A percentile compares a stretch with the other conserved stretches of the same genome.
Evolutionary conservation across 92 coral and sea anemone species (phyloP).

Genomic region (Actinostola sp.): DNA sequence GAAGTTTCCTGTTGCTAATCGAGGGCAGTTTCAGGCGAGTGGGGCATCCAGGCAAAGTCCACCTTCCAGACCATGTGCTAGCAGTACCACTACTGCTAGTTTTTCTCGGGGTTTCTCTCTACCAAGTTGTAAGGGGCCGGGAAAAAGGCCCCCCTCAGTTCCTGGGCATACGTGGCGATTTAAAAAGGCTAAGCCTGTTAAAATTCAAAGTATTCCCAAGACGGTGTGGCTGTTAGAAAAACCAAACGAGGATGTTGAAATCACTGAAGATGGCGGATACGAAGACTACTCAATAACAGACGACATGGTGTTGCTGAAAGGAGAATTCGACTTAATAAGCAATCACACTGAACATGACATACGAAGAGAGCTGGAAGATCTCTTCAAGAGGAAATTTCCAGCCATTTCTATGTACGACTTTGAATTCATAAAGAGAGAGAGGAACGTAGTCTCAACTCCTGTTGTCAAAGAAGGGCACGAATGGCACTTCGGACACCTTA

Average conservation of each 20-base stretch:
- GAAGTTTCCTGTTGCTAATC: too few relatives aligned
- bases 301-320: constrained; percentile 50
- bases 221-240: constrained; percentile 49
- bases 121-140: too few relatives aligned
- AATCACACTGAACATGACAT: constrained; percentile 41
- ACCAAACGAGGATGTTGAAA: constrained; percentile 48
- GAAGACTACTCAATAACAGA: constrained; percentile 56
- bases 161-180: too few relatives aligned
- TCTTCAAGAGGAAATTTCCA: constrained; percentile 34
- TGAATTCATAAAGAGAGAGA: constrained; percentile 60
- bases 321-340: constrained; percentile 49
- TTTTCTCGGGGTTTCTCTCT: too few relatives aligned
- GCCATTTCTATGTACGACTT: constrained; percentile 22
- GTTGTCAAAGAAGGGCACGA: constrained; percentile 16
- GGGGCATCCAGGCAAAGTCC: constrained; percentile 9
- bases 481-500: constrained; percentile 29
- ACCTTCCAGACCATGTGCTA: constrained; percentile 1
- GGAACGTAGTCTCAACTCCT: constrained; percentile 32
- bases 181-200: constrained; percentile 24
- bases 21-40: too few relatives aligned
- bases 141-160: not conserved
- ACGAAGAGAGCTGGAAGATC: constrained; percentile 44
- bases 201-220: constrained; percentile 43
- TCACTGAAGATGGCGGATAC: constrained; percentile 42
- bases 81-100: not conserved